phyloP scores from a whole-genome alignment of 2,113 vertebrate genomes.

The Gopherus evgoodei region DNA sequence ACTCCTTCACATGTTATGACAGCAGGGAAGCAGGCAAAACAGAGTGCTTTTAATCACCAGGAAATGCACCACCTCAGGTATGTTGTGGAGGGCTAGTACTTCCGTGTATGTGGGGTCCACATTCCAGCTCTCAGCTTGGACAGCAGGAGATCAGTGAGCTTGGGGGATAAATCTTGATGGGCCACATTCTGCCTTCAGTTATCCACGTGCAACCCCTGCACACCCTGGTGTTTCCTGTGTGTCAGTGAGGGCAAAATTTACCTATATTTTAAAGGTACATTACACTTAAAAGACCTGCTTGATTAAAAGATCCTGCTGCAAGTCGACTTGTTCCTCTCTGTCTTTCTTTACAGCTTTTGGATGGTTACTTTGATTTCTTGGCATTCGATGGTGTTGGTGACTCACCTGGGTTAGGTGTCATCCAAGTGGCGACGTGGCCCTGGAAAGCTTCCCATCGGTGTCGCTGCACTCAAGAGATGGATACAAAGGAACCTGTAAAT shows the following conservation, averaged over 20 bases:
- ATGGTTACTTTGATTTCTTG: slow-evolving; percentile 46
- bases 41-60: not conserved
- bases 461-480: not conserved
- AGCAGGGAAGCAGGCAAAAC: not conserved
- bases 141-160: not conserved
- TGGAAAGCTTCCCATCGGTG: slow-evolving; percentile 21
- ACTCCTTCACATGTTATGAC: not conserved
- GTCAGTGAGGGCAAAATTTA: not conserved
- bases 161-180: not conserved
- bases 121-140: not conserved
- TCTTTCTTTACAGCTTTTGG: slow-evolving; percentile 18
- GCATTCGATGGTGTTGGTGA: not conserved
- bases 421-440: not conserved
- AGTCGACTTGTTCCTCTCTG: not conserved
- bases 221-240: not conserved
- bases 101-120: not conserved
- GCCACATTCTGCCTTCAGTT: accelerated
- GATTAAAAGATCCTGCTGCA: not conserved
- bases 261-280: not conserved
- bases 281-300: not conserved
- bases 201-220: accelerated
- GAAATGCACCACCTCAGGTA: not conserved
- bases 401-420: slow-evolving; percentile 61
- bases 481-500: slow-evolving; percentile 19
- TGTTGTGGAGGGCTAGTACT: not conserved